Conservation (phyloP, 2,797 vertebrate species). For the Anas capensis region DNA sequence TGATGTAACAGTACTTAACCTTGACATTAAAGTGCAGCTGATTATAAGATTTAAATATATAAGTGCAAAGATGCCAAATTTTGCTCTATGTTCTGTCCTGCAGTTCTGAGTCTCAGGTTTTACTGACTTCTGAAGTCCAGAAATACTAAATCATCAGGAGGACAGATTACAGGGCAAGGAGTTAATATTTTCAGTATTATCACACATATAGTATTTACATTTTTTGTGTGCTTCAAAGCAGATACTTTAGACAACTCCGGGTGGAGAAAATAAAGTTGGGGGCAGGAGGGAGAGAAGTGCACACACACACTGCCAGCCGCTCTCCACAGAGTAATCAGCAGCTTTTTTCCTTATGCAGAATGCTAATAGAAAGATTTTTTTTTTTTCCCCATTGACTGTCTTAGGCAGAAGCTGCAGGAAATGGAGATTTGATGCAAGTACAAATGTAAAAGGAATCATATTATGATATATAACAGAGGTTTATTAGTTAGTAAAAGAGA, state of each 20-base stretch:
- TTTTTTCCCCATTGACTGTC: slow-evolving; percentile 37
- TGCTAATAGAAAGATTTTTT: slow-evolving; percentile 12
- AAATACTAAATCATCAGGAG: not conserved
- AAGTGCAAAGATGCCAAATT: not conserved
- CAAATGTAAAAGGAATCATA: slow-evolving; percentile 24
- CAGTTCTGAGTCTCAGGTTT: not conserved
- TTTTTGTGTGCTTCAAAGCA: not conserved
- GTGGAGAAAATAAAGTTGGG: not conserved
- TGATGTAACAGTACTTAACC: slow-evolving; percentile 26
- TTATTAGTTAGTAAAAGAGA: not conserved
- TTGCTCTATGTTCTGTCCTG: not conserved
- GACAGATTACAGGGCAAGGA: slow-evolving; percentile 10
- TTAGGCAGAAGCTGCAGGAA: slow-evolving; percentile 30
- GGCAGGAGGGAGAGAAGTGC: not conserved
- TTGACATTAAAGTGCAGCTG: not conserved
- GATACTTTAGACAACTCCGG: not conserved
- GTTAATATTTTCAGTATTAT: not conserved
- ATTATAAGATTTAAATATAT: not conserved
- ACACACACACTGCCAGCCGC: not conserved
- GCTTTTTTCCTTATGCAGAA: slow-evolving; percentile 25
- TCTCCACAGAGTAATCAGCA: slow-evolving; percentile 34
- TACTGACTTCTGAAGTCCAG: not conserved
- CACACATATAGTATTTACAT: not conserved
- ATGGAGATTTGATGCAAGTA: slow-evolving; percentile 25
- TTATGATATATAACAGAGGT: not conserved